These are phyloP conservation scores for Drosophila equinoxialis DNA, from an alignment of 1,140 invertebrate genomes.

Conservation along the genomic window DNA sequence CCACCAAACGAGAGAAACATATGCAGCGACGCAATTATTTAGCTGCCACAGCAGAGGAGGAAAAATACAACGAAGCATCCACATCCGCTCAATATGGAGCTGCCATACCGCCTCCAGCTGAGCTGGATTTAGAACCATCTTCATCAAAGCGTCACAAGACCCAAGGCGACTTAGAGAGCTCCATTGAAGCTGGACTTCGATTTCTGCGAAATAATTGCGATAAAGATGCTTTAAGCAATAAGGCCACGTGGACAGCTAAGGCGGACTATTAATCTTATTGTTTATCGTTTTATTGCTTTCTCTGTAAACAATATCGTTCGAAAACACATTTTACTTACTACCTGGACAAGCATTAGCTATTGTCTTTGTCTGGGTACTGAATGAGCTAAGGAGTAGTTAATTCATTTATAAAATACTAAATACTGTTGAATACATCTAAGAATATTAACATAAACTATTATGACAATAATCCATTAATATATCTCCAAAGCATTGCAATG, in stretches of 20 bases:
- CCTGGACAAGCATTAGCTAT: constrained; percentile 39
- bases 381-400: constrained; percentile 30
- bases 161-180: constrained; percentile 84
- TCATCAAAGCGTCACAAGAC: constrained; percentile 53
- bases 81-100: constrained; percentile 65
- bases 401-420: constrained; percentile 14
- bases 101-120: constrained; percentile 87
- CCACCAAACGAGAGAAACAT: constrained; percentile 50
- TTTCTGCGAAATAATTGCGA: constrained; percentile 87
- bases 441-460: not conserved
- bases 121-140: constrained; percentile 86
- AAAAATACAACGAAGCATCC: constrained; percentile 40
- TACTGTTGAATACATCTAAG: constrained; percentile 18
- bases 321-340: constrained; percentile 34
- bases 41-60: constrained; percentile 23
- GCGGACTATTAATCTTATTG: constrained; percentile 69
- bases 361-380: constrained; percentile 26
- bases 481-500: no score
- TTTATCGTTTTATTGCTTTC: constrained; percentile 47
- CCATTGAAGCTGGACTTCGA: constrained; percentile 87
- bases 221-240: constrained; percentile 83
- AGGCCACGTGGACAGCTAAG: constrained; percentile 76
- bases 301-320: constrained; percentile 55
- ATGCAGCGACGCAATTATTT: constrained; percentile 69
- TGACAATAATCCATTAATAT: no score